Conservation (phyloP, 2,888 invertebrate genomes). For the Callyntrura guangdongensis region DNA sequence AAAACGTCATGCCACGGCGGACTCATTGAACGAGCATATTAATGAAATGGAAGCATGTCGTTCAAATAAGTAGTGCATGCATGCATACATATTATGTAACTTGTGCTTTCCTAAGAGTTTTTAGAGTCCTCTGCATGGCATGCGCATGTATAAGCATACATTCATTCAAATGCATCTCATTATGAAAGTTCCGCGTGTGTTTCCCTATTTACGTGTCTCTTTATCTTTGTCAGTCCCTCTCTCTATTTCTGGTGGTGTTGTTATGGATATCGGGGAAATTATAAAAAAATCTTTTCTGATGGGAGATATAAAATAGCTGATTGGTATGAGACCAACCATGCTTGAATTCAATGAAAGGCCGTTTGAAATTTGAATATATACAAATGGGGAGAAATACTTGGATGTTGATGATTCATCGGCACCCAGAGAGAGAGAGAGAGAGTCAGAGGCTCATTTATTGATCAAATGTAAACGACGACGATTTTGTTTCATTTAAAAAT, state of each 20-base stretch:
- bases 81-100: conserved; percentile 67
- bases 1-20: conserved; percentile 30
- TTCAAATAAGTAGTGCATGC: conserved; percentile 8
- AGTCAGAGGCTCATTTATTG: not conserved
- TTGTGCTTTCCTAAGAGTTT: conserved; percentile 53
- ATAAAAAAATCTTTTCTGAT: conserved; percentile 51
- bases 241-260: not conserved
- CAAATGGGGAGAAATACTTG: conserved; percentile 66
- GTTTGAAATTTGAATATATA: conserved; percentile 75
- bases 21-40: conserved; percentile 41
- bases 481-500: conserved; percentile 55
- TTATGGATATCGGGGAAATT: conserved; percentile 50
- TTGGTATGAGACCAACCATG: conserved; percentile 64
- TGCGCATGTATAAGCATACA: conserved; percentile 29
- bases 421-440: not conserved
- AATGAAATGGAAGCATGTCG: conserved; percentile 57
- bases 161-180: conserved; percentile 69
- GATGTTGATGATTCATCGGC: conserved; percentile 74
- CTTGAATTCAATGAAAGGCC: conserved; percentile 59
- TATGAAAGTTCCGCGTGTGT: conserved; percentile 67
- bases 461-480: not conserved
- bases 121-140: not conserved
- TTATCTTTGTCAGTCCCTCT: not conserved
- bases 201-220: conserved; percentile 49
- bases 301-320: conserved; percentile 45